Evolutionary conservation across 2,113 vertebrate species (phyloP).

Genomic region (Bubo scandiacus): DNA sequence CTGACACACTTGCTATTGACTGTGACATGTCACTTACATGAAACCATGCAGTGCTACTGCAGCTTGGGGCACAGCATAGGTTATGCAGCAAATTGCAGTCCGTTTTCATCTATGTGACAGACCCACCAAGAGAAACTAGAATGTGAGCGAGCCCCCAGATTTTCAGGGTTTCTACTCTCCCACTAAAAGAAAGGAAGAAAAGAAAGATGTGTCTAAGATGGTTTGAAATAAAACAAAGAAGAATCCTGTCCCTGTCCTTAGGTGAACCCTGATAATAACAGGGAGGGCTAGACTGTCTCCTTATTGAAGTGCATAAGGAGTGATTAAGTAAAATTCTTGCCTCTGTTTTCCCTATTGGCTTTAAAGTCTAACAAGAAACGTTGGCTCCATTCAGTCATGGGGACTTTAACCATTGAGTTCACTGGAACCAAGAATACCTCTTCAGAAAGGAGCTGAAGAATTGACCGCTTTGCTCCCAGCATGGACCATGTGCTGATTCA

Average conservation of each 20-base stretch:
- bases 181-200: background rate
- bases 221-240: background rate
- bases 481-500: background rate
- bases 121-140: background rate
- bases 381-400: background rate
- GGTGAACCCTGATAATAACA: background rate
- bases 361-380: background rate
- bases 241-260: background rate
- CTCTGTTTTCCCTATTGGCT: background rate
- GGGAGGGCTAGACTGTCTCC: background rate
- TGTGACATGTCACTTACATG: slow-evolving; percentile 28
- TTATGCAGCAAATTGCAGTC: background rate
- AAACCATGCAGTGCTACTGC: background rate
- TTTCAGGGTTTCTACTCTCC: background rate
- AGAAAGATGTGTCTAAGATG: background rate
- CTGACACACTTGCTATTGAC: background rate
- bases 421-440: background rate
- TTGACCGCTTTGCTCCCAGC: background rate
- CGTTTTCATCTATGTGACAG: background rate
- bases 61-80: background rate
- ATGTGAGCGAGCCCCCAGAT: background rate
- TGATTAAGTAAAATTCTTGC: background rate
- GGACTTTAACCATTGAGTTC: background rate
- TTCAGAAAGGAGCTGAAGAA: background rate
- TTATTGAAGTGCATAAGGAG: background rate